phyloP scores from a whole-genome alignment of 2,888 invertebrate species.

The Chrysolina oricalcia region DNA sequence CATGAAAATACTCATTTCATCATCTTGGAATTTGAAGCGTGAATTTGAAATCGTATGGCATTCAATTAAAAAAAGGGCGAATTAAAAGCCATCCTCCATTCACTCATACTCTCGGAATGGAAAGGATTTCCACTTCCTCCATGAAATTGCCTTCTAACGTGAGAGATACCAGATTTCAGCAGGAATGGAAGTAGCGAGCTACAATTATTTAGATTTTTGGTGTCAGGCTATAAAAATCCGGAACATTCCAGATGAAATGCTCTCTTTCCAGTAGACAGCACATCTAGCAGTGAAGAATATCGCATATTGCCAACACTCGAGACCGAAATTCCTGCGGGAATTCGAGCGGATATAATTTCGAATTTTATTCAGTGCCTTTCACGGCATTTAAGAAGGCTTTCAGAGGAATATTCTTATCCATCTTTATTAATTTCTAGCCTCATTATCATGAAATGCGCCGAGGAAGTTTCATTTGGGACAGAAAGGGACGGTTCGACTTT shows the following conservation, averaged over 20 bases:
- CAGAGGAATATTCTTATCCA: conserved; percentile 43
- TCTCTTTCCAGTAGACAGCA: conserved; percentile 42
- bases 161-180: not conserved
- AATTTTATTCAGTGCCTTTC: conserved; percentile 54
- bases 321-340: conserved; percentile 43
- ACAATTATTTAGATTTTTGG: conserved; percentile 27
- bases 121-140: not conserved
- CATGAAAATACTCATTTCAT: too few relatives aligned
- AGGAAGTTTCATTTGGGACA: not conserved
- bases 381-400: conserved; percentile 38
- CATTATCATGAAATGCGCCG: conserved; percentile 39
- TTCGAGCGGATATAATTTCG: conserved; percentile 49
- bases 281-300: conserved; percentile 42
- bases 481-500: not conserved
- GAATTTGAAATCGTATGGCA: too few relatives aligned
- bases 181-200: conserved; percentile 1
- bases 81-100: not conserved
- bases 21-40: too few relatives aligned
- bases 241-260: conserved; percentile 44
- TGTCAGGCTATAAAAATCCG: conserved; percentile 40
- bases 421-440: conserved; percentile 52
- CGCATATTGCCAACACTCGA: conserved; percentile 47
- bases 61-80: too few relatives aligned
- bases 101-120: not conserved
- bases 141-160: not conserved